These are phyloP conservation scores for Drosophila subpulchrella DNA, from an alignment of 1,140 invertebrate species.

Conservation along the genomic window DNA sequence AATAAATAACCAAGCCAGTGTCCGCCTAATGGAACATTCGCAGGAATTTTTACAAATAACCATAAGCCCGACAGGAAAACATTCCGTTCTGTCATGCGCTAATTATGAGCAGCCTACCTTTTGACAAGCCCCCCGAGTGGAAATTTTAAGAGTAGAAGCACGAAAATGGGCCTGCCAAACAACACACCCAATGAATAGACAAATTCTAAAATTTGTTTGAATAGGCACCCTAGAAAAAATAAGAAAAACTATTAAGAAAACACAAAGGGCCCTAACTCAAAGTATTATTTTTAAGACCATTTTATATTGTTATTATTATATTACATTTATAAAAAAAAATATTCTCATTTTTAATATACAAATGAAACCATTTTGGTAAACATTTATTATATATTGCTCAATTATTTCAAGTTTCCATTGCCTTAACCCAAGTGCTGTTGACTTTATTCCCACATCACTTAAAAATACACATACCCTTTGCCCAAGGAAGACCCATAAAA, in stretches of 20 bases:
- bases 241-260: neutral
- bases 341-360: too few relatives aligned
- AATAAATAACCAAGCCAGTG: conserved; percentile 33
- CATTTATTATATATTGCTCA: neutral
- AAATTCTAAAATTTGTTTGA: neutral
- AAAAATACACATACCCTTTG: conserved; percentile 3
- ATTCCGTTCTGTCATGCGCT: conserved; percentile 48
- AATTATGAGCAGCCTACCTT: conserved; percentile 46
- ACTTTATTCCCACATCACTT: neutral
- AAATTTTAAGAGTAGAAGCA: conserved; percentile 5
- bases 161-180: conserved; percentile 5
- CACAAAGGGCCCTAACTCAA: too few relatives aligned
- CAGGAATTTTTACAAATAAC: conserved; percentile 42
- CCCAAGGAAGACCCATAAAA: conserved; percentile 33
- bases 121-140: conserved; percentile 37
- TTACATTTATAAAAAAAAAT: too few relatives aligned
- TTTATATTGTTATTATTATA: too few relatives aligned
- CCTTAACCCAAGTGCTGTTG: neutral
- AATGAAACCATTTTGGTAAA: neutral
- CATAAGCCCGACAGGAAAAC: conserved; percentile 23
- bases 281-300: too few relatives aligned
- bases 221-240: neutral
- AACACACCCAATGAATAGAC: conserved; percentile 7
- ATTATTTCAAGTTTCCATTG: neutral
- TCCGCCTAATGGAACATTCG: conserved; percentile 37